These are phyloP conservation scores for Melipona beecheii DNA, from an alignment of 2,888 invertebrate genomes.

Conservation along the genomic window DNA sequence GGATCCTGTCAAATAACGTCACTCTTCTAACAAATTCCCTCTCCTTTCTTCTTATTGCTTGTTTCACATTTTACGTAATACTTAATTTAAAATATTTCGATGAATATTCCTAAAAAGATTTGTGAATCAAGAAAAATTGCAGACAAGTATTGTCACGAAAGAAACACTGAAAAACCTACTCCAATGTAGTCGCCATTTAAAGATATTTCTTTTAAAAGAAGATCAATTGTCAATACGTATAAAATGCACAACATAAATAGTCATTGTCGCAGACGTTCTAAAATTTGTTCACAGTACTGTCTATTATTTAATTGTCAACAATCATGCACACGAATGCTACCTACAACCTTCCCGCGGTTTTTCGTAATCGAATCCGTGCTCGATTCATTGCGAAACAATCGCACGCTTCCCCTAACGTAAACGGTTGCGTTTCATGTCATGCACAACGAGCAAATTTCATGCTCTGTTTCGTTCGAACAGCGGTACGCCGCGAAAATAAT, in stretches of 20 bases:
- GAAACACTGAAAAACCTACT: neutral
- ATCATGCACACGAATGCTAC: neutral
- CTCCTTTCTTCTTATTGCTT: neutral
- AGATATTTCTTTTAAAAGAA: neutral
- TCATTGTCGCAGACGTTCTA: neutral
- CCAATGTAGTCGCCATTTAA: neutral
- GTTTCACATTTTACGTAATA: neutral
- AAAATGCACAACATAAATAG: neutral
- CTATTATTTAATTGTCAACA: neutral
- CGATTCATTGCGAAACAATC: slow-evolving; percentile 52
- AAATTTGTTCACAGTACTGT: neutral
- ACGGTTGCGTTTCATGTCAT: slow-evolving; percentile 44
- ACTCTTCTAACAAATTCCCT: neutral
- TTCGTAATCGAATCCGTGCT: slow-evolving; percentile 43
- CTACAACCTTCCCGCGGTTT: neutral
- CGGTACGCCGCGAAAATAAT: slow-evolving; percentile 26
- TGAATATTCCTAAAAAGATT: neutral
- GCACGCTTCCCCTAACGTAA: slow-evolving; percentile 24
- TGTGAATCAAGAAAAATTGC: neutral
- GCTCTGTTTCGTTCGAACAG: slow-evolving; percentile 50
- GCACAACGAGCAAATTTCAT: slow-evolving; percentile 54
- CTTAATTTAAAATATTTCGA: neutral
- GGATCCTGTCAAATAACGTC: neutral
- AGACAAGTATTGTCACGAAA: neutral
- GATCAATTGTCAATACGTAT: neutral